A percentile compares a stretch with the other conserved stretches of the same genome.
Conservation (phyloP, 2,888 invertebrate genomes). For the Drosophila nigricruria region DNA sequence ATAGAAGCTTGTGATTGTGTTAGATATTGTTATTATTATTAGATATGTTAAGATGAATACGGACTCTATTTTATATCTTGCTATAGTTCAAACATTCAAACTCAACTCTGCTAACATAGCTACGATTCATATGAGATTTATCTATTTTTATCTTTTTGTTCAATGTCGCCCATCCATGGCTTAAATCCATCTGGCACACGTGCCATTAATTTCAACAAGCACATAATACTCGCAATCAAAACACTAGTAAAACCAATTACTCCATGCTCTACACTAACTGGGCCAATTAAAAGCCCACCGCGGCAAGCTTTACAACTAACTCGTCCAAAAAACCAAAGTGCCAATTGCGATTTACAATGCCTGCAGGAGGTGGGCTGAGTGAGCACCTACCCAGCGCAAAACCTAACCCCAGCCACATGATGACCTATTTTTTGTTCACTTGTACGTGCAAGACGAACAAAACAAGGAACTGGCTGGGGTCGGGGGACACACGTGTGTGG, state of each 20-base stretch:
- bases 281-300: slow-evolving; percentile 56
- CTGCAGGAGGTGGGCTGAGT: slow-evolving; percentile 1
- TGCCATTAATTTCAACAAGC: slow-evolving; percentile 3
- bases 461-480: background rate
- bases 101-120: background rate
- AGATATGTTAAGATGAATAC: background rate
- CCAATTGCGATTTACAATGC: slow-evolving; percentile 54
- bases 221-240: slow-evolving; percentile 40
- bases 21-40: too few relatives aligned
- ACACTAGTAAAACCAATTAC: slow-evolving; percentile 57
- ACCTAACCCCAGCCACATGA: slow-evolving; percentile 36
- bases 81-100: background rate
- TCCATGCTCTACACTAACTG: slow-evolving; percentile 33
- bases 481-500: slow-evolving; percentile 28
- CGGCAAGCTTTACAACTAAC: slow-evolving; percentile 25
- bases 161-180: background rate
- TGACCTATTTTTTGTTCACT: slow-evolving; percentile 46
- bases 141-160: background rate
- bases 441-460: slow-evolving; percentile 7
- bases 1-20: background rate
- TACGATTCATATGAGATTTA: too few relatives aligned
- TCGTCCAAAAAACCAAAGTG: slow-evolving; percentile 49
- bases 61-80: too few relatives aligned
- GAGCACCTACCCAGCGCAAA: background rate
- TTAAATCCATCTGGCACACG: background rate